A percentile compares a stretch with the other conserved stretches of the same genome.
Evolutionary conservation across 2,113 vertebrate genomes (phyloP).

Genomic region (Callocephalon fimbriatum): DNA sequence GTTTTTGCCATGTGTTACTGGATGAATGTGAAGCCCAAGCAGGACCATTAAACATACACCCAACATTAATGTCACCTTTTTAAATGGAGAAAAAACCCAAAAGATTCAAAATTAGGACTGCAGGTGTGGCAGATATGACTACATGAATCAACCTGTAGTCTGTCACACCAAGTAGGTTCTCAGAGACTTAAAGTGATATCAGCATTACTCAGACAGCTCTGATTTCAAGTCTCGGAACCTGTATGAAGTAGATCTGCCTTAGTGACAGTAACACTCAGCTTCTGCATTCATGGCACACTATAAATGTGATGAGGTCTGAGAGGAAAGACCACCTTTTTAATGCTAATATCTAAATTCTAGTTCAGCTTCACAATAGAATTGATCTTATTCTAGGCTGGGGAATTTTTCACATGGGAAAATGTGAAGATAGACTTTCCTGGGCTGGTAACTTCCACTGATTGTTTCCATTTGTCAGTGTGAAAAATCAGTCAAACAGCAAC

Average conservation of each 20-base stretch:
- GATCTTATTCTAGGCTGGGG: neutral
- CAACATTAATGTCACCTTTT: neutral
- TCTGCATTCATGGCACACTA: neutral
- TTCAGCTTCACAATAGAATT: neutral
- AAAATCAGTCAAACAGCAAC: conserved; percentile 18
- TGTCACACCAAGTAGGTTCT: neutral
- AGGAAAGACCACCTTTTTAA: neutral
- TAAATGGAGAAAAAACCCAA: neutral
- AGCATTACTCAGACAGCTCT: neutral
- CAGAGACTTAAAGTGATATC: neutral
- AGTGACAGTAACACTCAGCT: neutral
- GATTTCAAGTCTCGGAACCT: neutral
- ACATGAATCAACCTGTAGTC: neutral
- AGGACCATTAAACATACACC: neutral
- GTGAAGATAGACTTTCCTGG: neutral
- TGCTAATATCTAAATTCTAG: neutral
- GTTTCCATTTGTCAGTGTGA: neutral
- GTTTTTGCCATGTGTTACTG: neutral
- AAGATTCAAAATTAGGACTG: neutral
- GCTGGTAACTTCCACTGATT: neutral
- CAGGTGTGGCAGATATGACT: neutral
- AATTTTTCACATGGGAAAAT: conserved; percentile 35
- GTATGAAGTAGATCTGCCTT: neutral
- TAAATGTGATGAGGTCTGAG: neutral
- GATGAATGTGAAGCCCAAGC: neutral